Evolutionary conservation across 2,797 vertebrate species (phyloP).

Genomic region (Rhinella marina): DNA sequence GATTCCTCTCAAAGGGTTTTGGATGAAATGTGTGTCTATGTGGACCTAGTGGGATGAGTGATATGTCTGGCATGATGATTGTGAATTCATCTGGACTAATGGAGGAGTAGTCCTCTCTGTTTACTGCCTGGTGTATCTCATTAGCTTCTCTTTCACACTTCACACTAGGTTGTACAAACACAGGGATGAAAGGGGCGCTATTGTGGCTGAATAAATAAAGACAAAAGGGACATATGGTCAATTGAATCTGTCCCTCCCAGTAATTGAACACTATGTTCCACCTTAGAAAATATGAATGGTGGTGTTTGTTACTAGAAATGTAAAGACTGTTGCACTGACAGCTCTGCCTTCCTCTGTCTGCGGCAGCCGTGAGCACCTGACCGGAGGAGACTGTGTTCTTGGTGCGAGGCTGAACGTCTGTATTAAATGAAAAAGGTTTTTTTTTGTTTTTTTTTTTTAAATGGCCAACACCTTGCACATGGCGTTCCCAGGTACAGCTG

Average conservation of each 20-base stretch:
- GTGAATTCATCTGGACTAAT: not conserved
- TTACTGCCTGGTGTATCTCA: not conserved
- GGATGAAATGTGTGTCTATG: not conserved
- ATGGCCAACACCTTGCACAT: conserved; percentile 11
- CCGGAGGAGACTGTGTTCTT: not conserved
- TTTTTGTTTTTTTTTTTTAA: not conserved
- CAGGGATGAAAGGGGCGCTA: not conserved
- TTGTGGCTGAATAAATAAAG: conserved; percentile 16
- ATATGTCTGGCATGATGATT: not conserved
- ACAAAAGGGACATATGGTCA: conserved; percentile 44
- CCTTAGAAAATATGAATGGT: not conserved
- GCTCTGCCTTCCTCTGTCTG: not conserved
- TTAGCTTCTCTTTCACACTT: conserved; percentile 1
- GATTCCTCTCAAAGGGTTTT: not conserved
- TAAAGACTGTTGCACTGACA: not conserved
- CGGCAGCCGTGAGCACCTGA: not conserved
- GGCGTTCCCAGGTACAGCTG: not conserved
- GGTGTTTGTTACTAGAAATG: not conserved
- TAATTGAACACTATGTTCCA: not conserved
- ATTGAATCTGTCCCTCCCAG: not conserved
- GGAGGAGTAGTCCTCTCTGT: not conserved
- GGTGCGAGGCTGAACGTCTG: not conserved
- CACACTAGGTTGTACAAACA: not conserved
- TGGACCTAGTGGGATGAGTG: not conserved
- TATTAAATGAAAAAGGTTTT: not conserved